Evolutionary conservation across 1,140 invertebrate species (phyloP), one percentile per base, ranked within the genome.

Genomic region (Drosophila varians): DNA sequence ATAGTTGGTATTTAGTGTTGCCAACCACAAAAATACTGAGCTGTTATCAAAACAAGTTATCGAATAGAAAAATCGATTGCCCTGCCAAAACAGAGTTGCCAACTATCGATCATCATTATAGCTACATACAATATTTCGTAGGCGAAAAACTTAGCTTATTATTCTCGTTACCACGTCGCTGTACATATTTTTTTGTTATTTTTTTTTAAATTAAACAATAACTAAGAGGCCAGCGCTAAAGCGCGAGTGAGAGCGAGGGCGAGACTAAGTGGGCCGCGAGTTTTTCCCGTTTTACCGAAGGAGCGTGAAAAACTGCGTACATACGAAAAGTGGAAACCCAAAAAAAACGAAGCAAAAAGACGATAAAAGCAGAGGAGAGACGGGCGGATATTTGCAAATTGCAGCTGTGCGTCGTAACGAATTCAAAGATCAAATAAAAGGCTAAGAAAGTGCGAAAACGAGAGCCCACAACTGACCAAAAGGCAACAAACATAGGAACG

Each of bases 351-450:
- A 55, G 45, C 47, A 36, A 51, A 31, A 57, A 47, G 54, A 8
- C 56, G 9, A 45, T 28, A 66, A 11, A 31, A 31, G 28, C 28
- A 11, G 28, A 3, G 9, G 54, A 51, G 49, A 34, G 47, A 52
- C 28, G 45, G 19, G 53, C 28, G 36, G 42, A 49, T 40, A 34
- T 52, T 66, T 26, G 36, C 40, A 55, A 31, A 54, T 36, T 57
- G 74, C 75, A 78, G 76, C 69, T 77, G 74, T 73, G 68, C 76
- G 72, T 79, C 77, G 77, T 80, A 79, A 80, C 58, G 23, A 34
- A 64, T 23, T 12, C 19, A 19, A 47, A 47, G 23, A 47, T 11
- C 23, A 52, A 28, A 45, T 7, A 31, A 31, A 58, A 58, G 21
- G 6, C 28, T 4, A 43, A 18, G 23, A 8, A 38, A 52, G 46